Base-by-base conservation (phyloP, 2,888 invertebrate species). In the Acrobasis suavella region DNA sequence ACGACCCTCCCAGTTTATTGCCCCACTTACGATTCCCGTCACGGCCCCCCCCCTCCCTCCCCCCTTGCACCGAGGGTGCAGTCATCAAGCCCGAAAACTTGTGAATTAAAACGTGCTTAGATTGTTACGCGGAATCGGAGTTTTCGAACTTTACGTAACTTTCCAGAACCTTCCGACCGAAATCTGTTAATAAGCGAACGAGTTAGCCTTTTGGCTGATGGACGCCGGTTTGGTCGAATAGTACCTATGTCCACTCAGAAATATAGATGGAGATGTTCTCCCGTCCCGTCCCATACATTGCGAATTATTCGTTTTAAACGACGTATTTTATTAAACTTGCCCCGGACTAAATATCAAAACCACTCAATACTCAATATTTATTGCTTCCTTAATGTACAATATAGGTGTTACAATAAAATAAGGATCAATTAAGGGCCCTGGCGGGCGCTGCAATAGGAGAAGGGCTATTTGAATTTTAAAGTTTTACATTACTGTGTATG, bases 81-180 rank as follows among this genome's bases (percentile, higher is more conserved):
- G 78, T 87, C 85, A 87, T 88, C 86, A 85, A 79, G 83, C 80
- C 75, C 80, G 81, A 83, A 86, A 87, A 88, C 85, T 88, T 88
- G 81, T 78, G 85, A 88, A 89, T 88, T 89, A 88, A 89, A 86
- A 88, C 88, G 88, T 88, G 87, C 84, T 82, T 82, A 80, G 86
- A 82, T 86, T 87, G 73, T 77, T 72, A 72, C 73, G 70, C 66
- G 65, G 61, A 71, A 71, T 69, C 72, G 63, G 65, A 71, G 72
- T 70, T 71, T 63, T 62, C 70, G 68, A 74, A 75, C 67, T 71
- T 68, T 60, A 42, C 17, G 55, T 64, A 65, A 69, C 63, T 72
- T 73, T 67, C 56, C 60, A 68, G 46, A 32, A 32, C 32, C 32
- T 7, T 22, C 22, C 22, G 8, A 75, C 76, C 72, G 66, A 77